Evolutionary conservation across 1,140 invertebrate species (phyloP).

Genomic region (Drosophila nannoptera): DNA sequence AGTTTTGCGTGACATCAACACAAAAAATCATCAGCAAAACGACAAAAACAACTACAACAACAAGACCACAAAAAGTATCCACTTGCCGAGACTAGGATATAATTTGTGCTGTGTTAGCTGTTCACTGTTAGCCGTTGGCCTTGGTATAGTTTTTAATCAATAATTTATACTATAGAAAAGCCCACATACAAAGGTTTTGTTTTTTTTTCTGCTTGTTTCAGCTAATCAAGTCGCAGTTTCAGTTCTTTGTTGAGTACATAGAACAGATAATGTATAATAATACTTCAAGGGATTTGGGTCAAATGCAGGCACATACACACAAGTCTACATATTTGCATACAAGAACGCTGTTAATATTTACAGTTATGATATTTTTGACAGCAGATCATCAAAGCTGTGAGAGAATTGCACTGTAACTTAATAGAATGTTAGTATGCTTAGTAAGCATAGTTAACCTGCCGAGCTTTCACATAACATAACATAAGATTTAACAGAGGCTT

Average conservation of each 20-base stretch:
- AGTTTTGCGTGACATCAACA: slow-evolving; percentile 69
- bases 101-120: slow-evolving; percentile 41
- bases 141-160: slow-evolving; percentile 66
- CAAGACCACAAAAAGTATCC: slow-evolving; percentile 18
- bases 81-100: slow-evolving; percentile 44
- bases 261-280: not conserved
- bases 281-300: not conserved
- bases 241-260: slow-evolving; percentile 20
- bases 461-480: too few species aligned
- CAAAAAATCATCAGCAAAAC: slow-evolving; percentile 32
- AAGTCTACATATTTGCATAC: not conserved
- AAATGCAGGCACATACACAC: not conserved
- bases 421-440: not conserved
- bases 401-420: not conserved
- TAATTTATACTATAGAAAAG: slow-evolving; percentile 57
- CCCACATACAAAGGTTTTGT: slow-evolving; percentile 9
- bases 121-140: slow-evolving; percentile 36
- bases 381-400: not conserved
- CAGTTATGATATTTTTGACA: not conserved
- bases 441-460: too few species aligned
- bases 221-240: slow-evolving; percentile 30
- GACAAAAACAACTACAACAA: slow-evolving; percentile 11
- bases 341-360: not conserved
- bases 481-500: too few species aligned
- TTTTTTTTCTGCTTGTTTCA: slow-evolving; percentile 21